Base-by-base conservation (phyloP, 2,113 vertebrate species). In the Neomonachus schauinslandi region DNA sequence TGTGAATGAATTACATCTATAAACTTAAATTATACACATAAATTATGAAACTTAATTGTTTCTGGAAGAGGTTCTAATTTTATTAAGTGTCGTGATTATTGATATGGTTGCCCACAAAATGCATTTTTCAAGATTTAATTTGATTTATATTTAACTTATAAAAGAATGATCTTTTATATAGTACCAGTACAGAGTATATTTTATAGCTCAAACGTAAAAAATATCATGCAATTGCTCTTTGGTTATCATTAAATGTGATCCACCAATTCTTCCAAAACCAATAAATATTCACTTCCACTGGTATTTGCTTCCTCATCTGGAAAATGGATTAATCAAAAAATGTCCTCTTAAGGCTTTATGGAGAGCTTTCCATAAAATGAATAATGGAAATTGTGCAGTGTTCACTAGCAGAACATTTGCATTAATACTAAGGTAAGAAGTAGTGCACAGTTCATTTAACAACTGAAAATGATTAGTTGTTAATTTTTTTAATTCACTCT, bases 21-120 rank as follows among this genome's bases (percentile, higher is more conserved):
- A 95, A 97, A 96, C 91, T 63, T 51, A 97, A 98, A 98, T 81
- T 95, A 94, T 82, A 96, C 33, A 63, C 97, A 98, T 98, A 98
- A 98, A 98, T 98, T 98, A 96, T 94, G 91, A 93, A 96, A 88
- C 84, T 96, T 97, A 93, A 93, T 95, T 96, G 79, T 88, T 83
- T 89, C 65, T 95, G 46, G 80, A 92, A 97, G 93, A 97, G 79
- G 28, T 7, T 97, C 91, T 97, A 85, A 97, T 96, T 82, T 63
- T 84, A 97, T 77, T 97, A 91, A 95, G 63, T 65, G 80, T 95
- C 74, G 92, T 0, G 12, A 96, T 95, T 90, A 97, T 61, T 72
- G 82, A 72, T 90, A 79, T 42, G 95, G 65, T 4, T 96, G 42
- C 46, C 16, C 67, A 96, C 33, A 96, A 31, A 55, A 79, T 59